Conservation (phyloP, 2,113 vertebrate species). For the Narcine bancroftii region DNA sequence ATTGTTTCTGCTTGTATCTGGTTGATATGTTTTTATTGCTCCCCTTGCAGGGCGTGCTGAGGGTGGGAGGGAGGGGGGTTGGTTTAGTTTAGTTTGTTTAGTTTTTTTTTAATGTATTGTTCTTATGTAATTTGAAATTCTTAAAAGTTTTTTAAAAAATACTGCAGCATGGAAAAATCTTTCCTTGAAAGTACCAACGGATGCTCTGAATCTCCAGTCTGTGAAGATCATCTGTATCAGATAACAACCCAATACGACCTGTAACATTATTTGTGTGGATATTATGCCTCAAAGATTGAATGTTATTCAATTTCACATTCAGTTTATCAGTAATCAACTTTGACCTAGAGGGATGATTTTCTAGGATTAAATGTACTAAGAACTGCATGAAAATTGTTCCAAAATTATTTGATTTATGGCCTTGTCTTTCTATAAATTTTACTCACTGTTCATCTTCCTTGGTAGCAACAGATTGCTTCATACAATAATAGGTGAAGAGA, state of each 20-base stretch:
- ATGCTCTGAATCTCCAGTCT: background rate
- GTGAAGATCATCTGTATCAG: background rate
- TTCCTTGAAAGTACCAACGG: background rate
- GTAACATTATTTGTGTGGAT: background rate
- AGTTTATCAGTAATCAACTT: slow-evolving; percentile 25
- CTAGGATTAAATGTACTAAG: background rate
- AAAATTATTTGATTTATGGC: slow-evolving; percentile 13
- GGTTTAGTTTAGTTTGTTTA: too few species aligned
- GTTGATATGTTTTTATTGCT: too few species aligned
- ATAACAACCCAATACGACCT: background rate
- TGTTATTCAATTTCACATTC: background rate
- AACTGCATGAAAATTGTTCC: background rate
- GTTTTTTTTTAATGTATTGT: too few species aligned
- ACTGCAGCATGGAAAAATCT: background rate
- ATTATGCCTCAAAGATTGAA: slow-evolving; percentile 7
- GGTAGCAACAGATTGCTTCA: slow-evolving; percentile 19
- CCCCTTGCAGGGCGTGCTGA: too few species aligned
- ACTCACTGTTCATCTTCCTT: background rate
- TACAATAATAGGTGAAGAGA: background rate
- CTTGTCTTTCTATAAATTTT: slow-evolving; percentile 3
- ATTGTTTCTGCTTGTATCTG: too few species aligned
- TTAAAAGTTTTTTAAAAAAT: too few species aligned
- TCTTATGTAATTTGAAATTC: too few species aligned
- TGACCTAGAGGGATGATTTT: slow-evolving; percentile 18
- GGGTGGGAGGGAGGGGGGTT: too few species aligned